These are phyloP conservation scores for Petroica traversi DNA, from an alignment of 2,113 vertebrate genomes.

Conservation along the genomic window DNA sequence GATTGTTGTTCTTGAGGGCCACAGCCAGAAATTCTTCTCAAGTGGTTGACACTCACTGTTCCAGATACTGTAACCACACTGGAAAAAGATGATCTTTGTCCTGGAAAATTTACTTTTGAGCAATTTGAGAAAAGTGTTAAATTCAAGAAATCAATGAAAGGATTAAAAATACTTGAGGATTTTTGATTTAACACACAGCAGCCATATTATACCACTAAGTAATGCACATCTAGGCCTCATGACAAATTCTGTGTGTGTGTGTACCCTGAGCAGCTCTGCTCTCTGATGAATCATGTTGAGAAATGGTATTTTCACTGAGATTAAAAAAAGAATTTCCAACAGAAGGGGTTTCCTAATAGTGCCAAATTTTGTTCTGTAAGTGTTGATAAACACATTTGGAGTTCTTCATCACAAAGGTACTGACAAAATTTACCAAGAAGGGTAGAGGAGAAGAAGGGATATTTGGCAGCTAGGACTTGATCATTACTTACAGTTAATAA, in stretches of 20 bases:
- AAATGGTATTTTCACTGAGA: slow-evolving; percentile 50
- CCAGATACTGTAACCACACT: background rate
- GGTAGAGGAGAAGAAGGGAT: background rate
- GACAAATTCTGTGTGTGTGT: background rate
- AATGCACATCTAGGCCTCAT: background rate
- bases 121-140: background rate
- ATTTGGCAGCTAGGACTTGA: slow-evolving; percentile 14
- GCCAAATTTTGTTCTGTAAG: slow-evolving; percentile 51
- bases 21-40: background rate
- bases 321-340: slow-evolving; percentile 60
- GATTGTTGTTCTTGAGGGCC: background rate
- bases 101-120: background rate
- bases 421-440: slow-evolving; percentile 18
- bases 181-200: background rate
- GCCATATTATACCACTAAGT: background rate
- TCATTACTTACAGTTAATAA: slow-evolving; percentile 26
- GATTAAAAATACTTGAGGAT: background rate
- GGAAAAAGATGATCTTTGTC: background rate
- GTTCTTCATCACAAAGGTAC: slow-evolving; percentile 6
- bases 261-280: slow-evolving; percentile 14
- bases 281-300: slow-evolving; percentile 38
- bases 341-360: slow-evolving; percentile 57
- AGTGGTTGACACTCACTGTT: background rate
- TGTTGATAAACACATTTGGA: slow-evolving; percentile 59
- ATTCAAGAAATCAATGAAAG: background rate